Evolutionary conservation across 2,888 invertebrate genomes (phyloP).

Genomic region (Ommatoiulus sabulosus): DNA sequence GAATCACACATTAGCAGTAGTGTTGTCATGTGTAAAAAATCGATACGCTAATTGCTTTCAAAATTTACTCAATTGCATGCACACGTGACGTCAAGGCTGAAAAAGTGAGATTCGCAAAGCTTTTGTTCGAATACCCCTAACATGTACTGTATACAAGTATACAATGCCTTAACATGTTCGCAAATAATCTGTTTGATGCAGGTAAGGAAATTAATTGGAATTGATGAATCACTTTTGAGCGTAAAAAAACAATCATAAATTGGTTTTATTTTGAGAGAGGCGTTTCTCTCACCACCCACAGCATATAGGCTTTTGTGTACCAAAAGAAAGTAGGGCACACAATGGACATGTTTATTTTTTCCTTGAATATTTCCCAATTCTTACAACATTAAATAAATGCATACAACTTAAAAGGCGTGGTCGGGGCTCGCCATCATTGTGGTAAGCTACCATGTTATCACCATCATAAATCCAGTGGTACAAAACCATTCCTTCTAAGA

Average conservation of each 20-base stretch:
- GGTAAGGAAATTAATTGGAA: constrained; percentile 5
- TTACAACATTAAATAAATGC: constrained; percentile 3
- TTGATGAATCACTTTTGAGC: neutral
- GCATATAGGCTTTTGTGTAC: constrained; percentile 10
- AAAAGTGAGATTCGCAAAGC: too few relatives aligned
- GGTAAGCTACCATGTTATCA: neutral
- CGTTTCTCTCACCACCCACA: neutral
- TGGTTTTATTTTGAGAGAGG: constrained; percentile 6
- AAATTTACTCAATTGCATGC: too few relatives aligned
- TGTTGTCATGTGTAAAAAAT: too few relatives aligned
- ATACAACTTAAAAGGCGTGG: constrained; percentile 15
- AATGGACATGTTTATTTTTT: constrained; percentile 17
- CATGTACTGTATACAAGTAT: too few relatives aligned
- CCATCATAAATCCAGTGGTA: neutral
- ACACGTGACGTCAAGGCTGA: too few relatives aligned
- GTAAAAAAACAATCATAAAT: neutral
- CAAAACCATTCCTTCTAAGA: neutral
- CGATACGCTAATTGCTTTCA: too few relatives aligned
- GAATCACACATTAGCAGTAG: too few relatives aligned
- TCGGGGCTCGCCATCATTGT: neutral
- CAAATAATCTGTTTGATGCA: neutral
- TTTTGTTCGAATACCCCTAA: too few relatives aligned
- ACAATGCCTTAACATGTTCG: too few relatives aligned
- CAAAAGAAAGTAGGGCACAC: constrained; percentile 3
- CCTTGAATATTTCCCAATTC: neutral